These are phyloP conservation scores for Frankliniella intonsa DNA, from an alignment of 2,888 invertebrate species.

Conservation along the genomic window DNA sequence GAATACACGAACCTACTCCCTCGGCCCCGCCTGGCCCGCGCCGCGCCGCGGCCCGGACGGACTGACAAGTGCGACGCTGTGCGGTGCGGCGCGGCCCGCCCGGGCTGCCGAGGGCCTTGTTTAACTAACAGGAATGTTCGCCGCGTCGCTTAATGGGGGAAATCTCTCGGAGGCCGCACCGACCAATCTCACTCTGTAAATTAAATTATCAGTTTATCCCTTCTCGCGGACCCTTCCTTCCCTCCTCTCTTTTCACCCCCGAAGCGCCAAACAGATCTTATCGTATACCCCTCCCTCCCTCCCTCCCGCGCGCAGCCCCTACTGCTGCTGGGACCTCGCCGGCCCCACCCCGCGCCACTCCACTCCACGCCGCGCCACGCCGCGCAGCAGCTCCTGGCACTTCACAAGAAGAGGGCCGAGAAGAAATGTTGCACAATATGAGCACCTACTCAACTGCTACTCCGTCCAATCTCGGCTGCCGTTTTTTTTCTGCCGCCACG, in stretches of 20 bases:
- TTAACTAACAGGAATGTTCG: not conserved
- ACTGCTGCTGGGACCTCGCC: too few relatives aligned
- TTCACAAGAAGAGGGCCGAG: not conserved
- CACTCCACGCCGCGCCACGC: not conserved
- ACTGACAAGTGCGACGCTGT: too few relatives aligned
- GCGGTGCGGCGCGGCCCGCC: too few relatives aligned
- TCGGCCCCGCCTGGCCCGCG: not conserved
- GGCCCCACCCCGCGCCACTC: not conserved
- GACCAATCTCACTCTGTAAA: slow-evolving; percentile 10
- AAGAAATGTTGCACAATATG: not conserved
- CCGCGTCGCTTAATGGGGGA: not conserved
- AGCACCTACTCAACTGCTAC: not conserved
- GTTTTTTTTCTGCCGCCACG: too few relatives aligned
- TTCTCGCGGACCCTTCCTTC: not conserved
- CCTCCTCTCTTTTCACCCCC: not conserved
- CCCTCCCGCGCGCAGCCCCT: too few relatives aligned
- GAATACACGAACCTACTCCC: not conserved
- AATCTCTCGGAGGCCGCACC: not conserved
- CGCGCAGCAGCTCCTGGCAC: not conserved
- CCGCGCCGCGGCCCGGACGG: not conserved
- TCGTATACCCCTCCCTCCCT: too few relatives aligned
- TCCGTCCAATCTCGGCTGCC: not conserved
- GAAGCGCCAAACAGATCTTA: too few relatives aligned
- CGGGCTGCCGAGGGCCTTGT: not conserved
- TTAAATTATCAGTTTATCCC: slow-evolving; percentile 20